Evolutionary conservation across 1,140 invertebrate species (phyloP).

Genomic region (Papilio polyxenes): DNA sequence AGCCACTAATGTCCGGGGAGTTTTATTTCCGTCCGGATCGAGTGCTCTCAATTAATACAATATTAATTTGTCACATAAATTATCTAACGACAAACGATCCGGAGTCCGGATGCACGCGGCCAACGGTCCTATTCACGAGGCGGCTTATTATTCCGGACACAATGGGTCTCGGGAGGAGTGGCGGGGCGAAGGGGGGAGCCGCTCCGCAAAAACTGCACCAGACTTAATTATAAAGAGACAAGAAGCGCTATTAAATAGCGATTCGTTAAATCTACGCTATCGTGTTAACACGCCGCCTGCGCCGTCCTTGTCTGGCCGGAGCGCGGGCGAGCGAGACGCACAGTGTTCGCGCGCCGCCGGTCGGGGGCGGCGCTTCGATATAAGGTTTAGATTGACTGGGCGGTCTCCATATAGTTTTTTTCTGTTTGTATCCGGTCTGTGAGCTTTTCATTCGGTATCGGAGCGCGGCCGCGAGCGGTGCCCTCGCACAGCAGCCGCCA

Average conservation of each 20-base stretch:
- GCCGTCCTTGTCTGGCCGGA: constrained; percentile 52
- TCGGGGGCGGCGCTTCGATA: constrained; percentile 69
- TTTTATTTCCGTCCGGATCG: constrained; percentile 65
- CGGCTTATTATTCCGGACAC: constrained; percentile 61
- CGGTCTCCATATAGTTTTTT: constrained; percentile 77
- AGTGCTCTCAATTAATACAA: constrained; percentile 75
- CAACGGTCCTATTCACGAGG: constrained; percentile 58
- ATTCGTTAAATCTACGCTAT: constrained; percentile 79
- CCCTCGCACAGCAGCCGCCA: constrained; percentile 41
- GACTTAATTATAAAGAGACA: constrained; percentile 81
- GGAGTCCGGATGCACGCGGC: constrained; percentile 63
- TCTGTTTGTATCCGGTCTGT: constrained; percentile 59
- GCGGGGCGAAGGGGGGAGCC: constrained; percentile 40
- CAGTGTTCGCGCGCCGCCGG: constrained; percentile 46
- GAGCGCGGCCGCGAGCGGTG: constrained; percentile 59
- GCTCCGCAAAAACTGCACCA: constrained; percentile 78
- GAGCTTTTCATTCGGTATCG: constrained; percentile 77
- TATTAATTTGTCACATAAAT: constrained; percentile 78
- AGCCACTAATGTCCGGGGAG: constrained; percentile 62
- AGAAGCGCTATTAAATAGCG: constrained; percentile 79
- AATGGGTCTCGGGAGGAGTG: constrained; percentile 48
- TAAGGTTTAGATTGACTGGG: constrained; percentile 80
- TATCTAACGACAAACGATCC: constrained; percentile 56
- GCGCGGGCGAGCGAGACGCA: constrained; percentile 51
- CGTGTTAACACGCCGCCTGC: constrained; percentile 70